Conservation (phyloP, 2,113 vertebrate species). For the Nyctibius bracteatus region DNA sequence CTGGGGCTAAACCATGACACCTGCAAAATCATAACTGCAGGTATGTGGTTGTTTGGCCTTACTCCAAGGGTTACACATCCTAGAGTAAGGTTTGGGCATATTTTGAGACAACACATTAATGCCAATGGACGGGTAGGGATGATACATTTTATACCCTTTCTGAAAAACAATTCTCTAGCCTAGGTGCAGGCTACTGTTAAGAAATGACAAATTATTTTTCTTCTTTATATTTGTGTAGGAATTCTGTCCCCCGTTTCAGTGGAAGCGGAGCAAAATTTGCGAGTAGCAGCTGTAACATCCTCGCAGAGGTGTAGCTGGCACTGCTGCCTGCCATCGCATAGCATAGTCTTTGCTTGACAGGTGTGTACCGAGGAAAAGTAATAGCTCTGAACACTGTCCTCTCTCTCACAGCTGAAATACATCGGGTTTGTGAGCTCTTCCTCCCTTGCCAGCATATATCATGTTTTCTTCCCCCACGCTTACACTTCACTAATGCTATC, state of each 20-base stretch:
- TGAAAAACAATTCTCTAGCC: background rate
- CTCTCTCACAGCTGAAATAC: background rate
- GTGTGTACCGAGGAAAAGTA: background rate
- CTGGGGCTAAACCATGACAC: too few relatives aligned
- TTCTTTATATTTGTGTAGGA: background rate
- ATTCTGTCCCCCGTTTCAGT: background rate
- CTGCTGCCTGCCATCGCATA: background rate
- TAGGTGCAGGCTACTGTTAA: background rate
- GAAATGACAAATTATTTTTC: background rate
- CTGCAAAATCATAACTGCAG: background rate
- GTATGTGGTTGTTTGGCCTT: background rate
- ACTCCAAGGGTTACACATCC: background rate
- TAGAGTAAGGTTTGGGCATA: background rate
- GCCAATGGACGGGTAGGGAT: background rate
- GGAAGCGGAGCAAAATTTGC: background rate
- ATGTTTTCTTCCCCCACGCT: background rate
- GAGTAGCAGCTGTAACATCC: background rate
- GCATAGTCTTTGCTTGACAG: background rate
- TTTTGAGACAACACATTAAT: background rate
- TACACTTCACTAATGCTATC: background rate
- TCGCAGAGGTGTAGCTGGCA: fast-evolving
- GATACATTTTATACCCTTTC: background rate
- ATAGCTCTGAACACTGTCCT: background rate
- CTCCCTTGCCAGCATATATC: background rate
- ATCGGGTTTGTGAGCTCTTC: background rate